A percentile compares a stretch with the other conserved stretches of the same genome.
phyloP scores from a whole-genome alignment of 2,113 vertebrate species.

The Synodontis membranacea region DNA sequence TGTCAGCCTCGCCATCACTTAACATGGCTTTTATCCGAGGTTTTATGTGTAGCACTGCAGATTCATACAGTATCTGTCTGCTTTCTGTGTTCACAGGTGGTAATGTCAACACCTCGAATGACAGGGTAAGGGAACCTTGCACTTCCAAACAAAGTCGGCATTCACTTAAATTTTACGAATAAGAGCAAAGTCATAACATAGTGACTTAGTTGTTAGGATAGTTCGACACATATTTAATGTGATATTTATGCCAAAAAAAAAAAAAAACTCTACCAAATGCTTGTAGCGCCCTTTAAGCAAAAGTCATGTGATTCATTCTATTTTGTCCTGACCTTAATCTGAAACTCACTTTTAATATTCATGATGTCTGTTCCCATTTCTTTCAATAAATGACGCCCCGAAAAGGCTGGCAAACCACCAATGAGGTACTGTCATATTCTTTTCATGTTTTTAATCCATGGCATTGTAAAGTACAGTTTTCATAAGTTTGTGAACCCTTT shows the following conservation, averaged over 20 bases:
- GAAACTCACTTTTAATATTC: background rate
- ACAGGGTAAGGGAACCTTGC: conserved; percentile 37
- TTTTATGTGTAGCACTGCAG: background rate
- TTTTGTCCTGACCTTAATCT: background rate
- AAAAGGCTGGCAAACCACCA: conserved; percentile 60
- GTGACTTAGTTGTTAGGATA: background rate
- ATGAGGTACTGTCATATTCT: conserved; percentile 66
- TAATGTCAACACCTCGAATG: conserved; percentile 22
- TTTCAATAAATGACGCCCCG: conserved; percentile 50
- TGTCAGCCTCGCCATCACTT: background rate
- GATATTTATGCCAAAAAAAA: background rate
- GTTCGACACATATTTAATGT: background rate
- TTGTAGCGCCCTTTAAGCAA: background rate
- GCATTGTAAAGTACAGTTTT: background rate
- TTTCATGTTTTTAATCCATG: background rate
- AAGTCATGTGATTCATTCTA: background rate
- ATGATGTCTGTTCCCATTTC: conserved; percentile 14
- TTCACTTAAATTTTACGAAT: background rate
- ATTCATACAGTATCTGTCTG: background rate
- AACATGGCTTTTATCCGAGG: too few species aligned
- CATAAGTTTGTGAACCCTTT: too few species aligned
- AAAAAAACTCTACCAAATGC: background rate
- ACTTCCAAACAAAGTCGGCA: background rate
- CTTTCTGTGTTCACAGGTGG: conserved; percentile 44
- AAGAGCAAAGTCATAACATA: background rate